Evolutionary conservation across 2,113 vertebrate genomes (phyloP).

Genomic region (Zosterops lateralis): DNA sequence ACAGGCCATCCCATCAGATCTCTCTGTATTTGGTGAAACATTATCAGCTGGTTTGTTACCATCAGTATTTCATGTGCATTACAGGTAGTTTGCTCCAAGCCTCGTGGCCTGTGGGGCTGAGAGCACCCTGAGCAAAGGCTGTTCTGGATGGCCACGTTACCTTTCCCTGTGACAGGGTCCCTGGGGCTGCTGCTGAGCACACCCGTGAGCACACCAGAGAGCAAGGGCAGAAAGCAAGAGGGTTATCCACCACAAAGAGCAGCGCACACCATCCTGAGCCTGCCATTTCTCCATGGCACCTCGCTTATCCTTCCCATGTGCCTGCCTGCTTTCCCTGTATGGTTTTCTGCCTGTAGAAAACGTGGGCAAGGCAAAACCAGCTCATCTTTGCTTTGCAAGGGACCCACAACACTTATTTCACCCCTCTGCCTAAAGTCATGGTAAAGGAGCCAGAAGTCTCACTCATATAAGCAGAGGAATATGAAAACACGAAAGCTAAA

Average conservation of each 20-base stretch:
- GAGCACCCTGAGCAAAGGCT: background rate
- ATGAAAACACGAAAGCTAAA: background rate
- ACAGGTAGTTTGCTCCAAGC: background rate
- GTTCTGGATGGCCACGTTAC: rapidly evolving
- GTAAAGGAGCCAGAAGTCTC: background rate
- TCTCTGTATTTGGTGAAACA: background rate
- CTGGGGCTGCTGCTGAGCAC: background rate
- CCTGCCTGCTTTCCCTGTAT: background rate
- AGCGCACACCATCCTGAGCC: rapidly evolving
- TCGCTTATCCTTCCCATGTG: rapidly evolving
- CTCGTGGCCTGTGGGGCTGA: rapidly evolving
- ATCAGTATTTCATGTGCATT: background rate
- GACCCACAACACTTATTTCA: background rate
- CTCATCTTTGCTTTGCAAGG: background rate
- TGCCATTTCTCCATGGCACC: background rate
- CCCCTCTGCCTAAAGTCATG: background rate
- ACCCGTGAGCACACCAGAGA: background rate
- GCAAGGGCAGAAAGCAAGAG: background rate
- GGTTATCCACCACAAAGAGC: background rate
- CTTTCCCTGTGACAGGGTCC: rapidly evolving
- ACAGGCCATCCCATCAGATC: background rate
- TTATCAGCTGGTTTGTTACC: background rate
- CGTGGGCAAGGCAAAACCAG: background rate
- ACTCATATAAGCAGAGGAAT: rapidly evolving
- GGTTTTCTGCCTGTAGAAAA: rapidly evolving